A percentile compares a stretch with the other conserved stretches of the same genome.
These are phyloP conservation scores for Phalloptychus januarius DNA, from an alignment of 2,797 vertebrate genomes.

Conservation along the genomic window DNA sequence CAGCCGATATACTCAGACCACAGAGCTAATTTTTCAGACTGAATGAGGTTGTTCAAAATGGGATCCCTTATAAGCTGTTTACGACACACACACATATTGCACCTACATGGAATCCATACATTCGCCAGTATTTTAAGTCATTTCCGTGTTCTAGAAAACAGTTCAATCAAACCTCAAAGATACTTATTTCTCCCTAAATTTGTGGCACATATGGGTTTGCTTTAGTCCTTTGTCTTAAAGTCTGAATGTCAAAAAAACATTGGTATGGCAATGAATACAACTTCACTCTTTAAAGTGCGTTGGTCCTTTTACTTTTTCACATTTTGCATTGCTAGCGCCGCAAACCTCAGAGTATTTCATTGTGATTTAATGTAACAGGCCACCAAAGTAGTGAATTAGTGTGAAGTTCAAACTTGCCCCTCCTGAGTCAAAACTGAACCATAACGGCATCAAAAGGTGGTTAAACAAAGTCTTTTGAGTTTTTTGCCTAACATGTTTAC, in stretches of 20 bases:
- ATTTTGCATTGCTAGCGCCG: not conserved
- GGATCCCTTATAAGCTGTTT: not conserved
- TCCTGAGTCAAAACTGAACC: not conserved
- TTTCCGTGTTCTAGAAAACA: not conserved
- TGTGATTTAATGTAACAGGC: not conserved
- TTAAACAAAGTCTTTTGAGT: not conserved
- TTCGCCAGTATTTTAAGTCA: not conserved
- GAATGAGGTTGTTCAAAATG: constrained; percentile 1
- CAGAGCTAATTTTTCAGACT: not conserved
- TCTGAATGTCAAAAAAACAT: not conserved
- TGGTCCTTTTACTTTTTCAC: not conserved
- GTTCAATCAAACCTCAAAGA: not conserved
- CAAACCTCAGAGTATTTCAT: not conserved
- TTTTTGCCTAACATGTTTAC: not conserved
- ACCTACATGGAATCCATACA: not conserved
- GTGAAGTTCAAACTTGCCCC: not conserved
- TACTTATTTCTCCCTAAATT: not conserved
- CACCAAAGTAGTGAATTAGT: not conserved
- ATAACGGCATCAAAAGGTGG: not conserved
- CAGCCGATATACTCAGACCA: not conserved
- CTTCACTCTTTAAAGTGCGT: not conserved
- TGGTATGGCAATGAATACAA: not conserved
- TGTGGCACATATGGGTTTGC: not conserved
- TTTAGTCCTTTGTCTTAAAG: not conserved
- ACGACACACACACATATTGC: not conserved